Base-by-base conservation (phyloP, 2,797 vertebrate genomes). In the Hapalemur alaotrensis region DNA sequence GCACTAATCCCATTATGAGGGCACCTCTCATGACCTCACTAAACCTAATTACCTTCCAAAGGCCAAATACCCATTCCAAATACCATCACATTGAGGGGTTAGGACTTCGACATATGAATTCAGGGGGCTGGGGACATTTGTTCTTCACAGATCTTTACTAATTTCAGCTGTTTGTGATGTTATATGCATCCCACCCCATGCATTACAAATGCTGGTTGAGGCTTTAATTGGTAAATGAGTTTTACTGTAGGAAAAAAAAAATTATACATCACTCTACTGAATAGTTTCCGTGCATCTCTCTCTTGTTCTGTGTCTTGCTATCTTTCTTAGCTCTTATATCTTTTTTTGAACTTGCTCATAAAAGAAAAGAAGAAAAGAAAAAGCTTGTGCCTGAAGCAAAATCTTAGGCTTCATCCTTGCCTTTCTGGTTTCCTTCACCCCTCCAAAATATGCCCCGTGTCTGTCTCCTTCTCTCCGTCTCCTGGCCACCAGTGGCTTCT, bases 211-310 rank as follows among this genome's bases (percentile, higher is more conserved):
- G 90, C 48, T 87, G 23, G 48, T 30, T 59, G 41, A 84, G 13
- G 87, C 48, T 96, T 90, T 38, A 83, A 57, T 89, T 89, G 69
- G 13, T 87, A 94, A 89, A 69, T 88, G n/a, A 70, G 11, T 80
- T 73, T 85, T 79, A 46, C 43, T 41, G 6, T 82, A 43, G 78
- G 78, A 28, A 22, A 63, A 32, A 14, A 63, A 61, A 95, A 35
- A 12, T 14, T 17, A 15, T 10, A 32, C 4, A n/a, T 46, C 30
- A 14, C 10, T 38, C 5, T 57, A n/a, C 84, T 92, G 54, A 30
- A 4, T 84, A 70, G 6, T 88, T 81, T 87, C 46, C 18, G 30
- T 86, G 5, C 2, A 12, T 85, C n/a, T 25, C 35, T 70, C 54
- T 46, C 48, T 86, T 12, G 48, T 67, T 85, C 82, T 78, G 10